Evolutionary conservation across 2,888 invertebrate species (phyloP).

Genomic region (Coleophora flavipennella): DNA sequence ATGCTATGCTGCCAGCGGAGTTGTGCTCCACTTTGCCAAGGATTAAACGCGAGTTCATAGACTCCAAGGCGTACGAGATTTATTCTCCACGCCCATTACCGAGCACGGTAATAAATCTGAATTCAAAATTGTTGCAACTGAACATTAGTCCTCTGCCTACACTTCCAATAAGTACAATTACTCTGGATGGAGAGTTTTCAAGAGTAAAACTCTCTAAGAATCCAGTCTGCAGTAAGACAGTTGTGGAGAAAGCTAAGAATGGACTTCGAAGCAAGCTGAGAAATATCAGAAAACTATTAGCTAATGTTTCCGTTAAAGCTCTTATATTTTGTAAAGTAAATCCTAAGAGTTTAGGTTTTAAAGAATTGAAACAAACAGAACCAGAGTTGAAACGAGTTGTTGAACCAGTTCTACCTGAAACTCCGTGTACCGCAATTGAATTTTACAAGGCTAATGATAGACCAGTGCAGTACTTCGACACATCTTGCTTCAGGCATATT

Average conservation of each 20-base stretch:
- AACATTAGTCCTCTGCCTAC: too few relatives aligned
- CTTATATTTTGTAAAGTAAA: conserved; percentile 7
- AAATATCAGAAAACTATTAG: conserved; percentile 10
- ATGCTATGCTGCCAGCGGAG: conserved; percentile 52
- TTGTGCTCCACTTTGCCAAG: conserved; percentile 51
- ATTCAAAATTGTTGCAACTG: too few relatives aligned
- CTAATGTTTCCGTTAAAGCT: conserved; percentile 7
- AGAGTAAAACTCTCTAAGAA: neutral
- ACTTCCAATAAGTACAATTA: conserved; percentile 10
- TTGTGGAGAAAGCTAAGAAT: too few relatives aligned
- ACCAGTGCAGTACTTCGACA: too few relatives aligned
- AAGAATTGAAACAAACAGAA: neutral
- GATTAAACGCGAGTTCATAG: conserved; percentile 33
- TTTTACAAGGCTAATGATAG: conserved; percentile 11
- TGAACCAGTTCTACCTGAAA: neutral
- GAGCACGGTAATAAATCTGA: too few relatives aligned
- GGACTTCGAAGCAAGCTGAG: too few relatives aligned
- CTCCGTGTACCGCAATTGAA: conserved; percentile 22
- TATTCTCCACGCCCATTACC: too few relatives aligned
- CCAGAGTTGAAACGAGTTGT: neutral
- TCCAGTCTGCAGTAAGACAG: too few relatives aligned
- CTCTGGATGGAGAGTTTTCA: neutral
- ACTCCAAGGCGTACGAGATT: conserved; percentile 13
- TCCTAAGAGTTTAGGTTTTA: neutral
- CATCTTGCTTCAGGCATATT: neutral